A percentile compares a stretch with the other conserved stretches of the same genome.
Evolutionary conservation across 2,888 invertebrate species (phyloP).

Genomic region (Lepidonotus clava): DNA sequence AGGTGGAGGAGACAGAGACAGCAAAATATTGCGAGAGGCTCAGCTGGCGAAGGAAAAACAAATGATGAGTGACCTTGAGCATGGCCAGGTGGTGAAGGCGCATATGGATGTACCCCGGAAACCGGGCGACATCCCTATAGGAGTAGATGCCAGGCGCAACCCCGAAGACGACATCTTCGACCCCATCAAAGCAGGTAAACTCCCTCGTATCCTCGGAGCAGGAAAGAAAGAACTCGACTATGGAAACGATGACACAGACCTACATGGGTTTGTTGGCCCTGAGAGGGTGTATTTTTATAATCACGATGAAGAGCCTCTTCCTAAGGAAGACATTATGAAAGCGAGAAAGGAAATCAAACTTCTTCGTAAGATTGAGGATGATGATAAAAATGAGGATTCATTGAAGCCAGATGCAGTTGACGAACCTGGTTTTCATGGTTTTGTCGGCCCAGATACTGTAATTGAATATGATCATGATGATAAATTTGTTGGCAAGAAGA

Average conservation of each 20-base stretch:
- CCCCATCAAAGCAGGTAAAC: conserved; percentile 28
- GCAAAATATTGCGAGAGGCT: background rate
- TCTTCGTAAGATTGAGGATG: conserved; percentile 21
- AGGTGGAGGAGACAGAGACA: conserved; percentile 15
- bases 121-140: background rate
- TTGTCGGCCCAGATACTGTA: conserved; percentile 36
- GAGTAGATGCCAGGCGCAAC: background rate
- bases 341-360: conserved; percentile 36
- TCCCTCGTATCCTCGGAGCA: conserved; percentile 29
- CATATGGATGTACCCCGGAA: conserved; percentile 19
- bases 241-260: conserved; percentile 24
- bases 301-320: conserved; percentile 27
- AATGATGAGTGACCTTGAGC: conserved; percentile 46
- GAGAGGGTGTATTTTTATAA: conserved; percentile 45
- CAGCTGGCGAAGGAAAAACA: conserved; percentile 2
- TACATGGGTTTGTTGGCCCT: conserved; percentile 34
- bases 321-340: background rate
- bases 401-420: conserved; percentile 37
- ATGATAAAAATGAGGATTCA: conserved; percentile 33
- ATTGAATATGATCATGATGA: conserved; percentile 45
- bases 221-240: conserved; percentile 34
- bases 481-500: background rate
- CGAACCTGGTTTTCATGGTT: conserved; percentile 44
- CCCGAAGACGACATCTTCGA: conserved; percentile 42
- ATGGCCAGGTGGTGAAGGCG: conserved; percentile 28